Conservation (phyloP, 2,888 invertebrate species). For the Julus scandinavius region DNA sequence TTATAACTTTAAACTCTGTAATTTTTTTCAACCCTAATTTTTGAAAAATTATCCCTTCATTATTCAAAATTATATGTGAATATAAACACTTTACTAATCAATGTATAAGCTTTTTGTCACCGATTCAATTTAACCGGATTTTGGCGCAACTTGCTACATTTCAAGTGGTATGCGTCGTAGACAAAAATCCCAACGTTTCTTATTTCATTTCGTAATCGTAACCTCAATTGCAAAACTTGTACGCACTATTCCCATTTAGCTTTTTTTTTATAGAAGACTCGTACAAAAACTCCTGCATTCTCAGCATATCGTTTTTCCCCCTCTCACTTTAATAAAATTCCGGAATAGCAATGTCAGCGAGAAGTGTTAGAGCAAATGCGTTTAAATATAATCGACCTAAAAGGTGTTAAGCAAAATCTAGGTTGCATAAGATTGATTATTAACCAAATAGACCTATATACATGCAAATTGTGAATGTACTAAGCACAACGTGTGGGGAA, state of each 20-base stretch:
- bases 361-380: neutral
- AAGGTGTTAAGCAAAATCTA: neutral
- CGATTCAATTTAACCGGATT: too few relatives aligned
- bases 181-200: neutral
- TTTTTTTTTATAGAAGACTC: neutral
- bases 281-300: neutral
- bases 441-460: neutral
- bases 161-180: neutral
- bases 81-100: too few relatives aligned
- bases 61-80: too few relatives aligned
- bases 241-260: too few relatives aligned
- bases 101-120: too few relatives aligned
- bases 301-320: neutral
- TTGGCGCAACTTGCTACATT: neutral
- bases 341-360: neutral
- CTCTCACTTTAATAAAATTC: constrained; percentile 9
- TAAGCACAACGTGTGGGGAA: neutral
- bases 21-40: too few relatives aligned
- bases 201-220: neutral
- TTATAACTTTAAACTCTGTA: too few relatives aligned
- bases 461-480: neutral
- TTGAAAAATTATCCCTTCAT: too few relatives aligned
- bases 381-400: neutral
- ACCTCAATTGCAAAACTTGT: too few relatives aligned
- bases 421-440: neutral